A percentile compares a stretch with the other conserved stretches of the same genome.
Conservation (phyloP, 2,888 invertebrate species). For the Helleia helle region DNA sequence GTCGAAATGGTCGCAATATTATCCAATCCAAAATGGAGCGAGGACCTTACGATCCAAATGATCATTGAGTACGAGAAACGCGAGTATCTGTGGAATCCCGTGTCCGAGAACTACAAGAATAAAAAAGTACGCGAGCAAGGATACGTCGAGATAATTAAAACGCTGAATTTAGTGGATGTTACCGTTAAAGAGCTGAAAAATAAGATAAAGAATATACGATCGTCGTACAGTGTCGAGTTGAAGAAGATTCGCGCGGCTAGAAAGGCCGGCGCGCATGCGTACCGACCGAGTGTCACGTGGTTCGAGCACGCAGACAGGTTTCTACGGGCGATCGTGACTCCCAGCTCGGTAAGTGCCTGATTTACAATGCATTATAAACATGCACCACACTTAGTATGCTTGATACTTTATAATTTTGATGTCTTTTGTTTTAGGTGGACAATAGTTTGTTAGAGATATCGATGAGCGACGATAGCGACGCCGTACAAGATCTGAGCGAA, state of each 20-base stretch:
- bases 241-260: conserved; percentile 71
- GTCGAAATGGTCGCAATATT: conserved; percentile 62
- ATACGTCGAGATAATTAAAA: conserved; percentile 64
- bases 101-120: conserved; percentile 67
- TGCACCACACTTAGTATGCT: conserved; percentile 27
- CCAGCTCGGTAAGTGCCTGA: conserved; percentile 62
- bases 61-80: conserved; percentile 68
- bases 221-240: conserved; percentile 69
- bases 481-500: conserved; percentile 62
- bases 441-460: conserved; percentile 61
- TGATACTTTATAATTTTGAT: conserved; percentile 26
- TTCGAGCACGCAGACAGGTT: conserved; percentile 73
- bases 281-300: conserved; percentile 72
- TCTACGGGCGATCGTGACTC: conserved; percentile 70
- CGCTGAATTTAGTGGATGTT: conserved; percentile 59
- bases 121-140: conserved; percentile 68
- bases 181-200: conserved; percentile 69
- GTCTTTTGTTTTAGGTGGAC: conserved; percentile 53
- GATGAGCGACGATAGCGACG: conserved; percentile 64
- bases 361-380: conserved; percentile 18
- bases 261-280: conserved; percentile 71
- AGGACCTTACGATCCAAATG: conserved; percentile 67
- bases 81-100: conserved; percentile 67
- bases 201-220: conserved; percentile 69
- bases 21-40: conserved; percentile 70